Percentiles rank a stretch among this genome's conserved stretches.
Conservation (phyloP, 2,888 invertebrate species). For the Ectemnius continuus region DNA sequence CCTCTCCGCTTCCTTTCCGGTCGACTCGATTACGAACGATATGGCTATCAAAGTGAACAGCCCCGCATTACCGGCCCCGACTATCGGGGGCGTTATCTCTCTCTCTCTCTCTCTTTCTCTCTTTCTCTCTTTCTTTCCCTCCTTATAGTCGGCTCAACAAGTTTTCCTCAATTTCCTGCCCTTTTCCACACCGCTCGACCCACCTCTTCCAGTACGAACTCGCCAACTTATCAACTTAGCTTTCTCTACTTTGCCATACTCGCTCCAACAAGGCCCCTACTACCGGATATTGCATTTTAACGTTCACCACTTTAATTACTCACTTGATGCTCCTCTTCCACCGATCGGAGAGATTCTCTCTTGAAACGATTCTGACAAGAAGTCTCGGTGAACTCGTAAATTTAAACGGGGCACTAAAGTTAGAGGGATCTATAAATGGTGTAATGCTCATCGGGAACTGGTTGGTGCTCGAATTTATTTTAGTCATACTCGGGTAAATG, state of each 20-base stretch:
- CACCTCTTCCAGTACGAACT: background rate
- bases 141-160: background rate
- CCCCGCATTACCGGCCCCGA: constrained; percentile 12
- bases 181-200: background rate
- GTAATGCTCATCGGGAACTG: too few relatives aligned
- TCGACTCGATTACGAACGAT: constrained; percentile 57
- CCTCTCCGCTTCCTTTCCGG: constrained; percentile 50
- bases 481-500: too few relatives aligned
- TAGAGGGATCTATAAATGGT: too few relatives aligned
- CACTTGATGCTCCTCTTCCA: too few relatives aligned
- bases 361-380: background rate
- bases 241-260: background rate
- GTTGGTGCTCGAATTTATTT: too few relatives aligned
- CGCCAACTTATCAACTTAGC: background rate
- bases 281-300: too few relatives aligned
- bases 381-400: constrained; percentile 15
- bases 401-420: too few relatives aligned
- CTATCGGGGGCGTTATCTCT: constrained; percentile 2
- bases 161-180: constrained; percentile 26
- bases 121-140: too few relatives aligned
- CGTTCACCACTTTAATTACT: too few relatives aligned
- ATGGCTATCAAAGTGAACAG: constrained; percentile 51
- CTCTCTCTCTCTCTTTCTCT: constrained; percentile 2
- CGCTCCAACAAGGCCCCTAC: too few relatives aligned
- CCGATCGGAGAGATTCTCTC: too few relatives aligned